Evolutionary conservation across 2,888 invertebrate genomes (phyloP), one percentile per base, ranked within the genome.

Genomic region (Drosophila ustulata): DNA sequence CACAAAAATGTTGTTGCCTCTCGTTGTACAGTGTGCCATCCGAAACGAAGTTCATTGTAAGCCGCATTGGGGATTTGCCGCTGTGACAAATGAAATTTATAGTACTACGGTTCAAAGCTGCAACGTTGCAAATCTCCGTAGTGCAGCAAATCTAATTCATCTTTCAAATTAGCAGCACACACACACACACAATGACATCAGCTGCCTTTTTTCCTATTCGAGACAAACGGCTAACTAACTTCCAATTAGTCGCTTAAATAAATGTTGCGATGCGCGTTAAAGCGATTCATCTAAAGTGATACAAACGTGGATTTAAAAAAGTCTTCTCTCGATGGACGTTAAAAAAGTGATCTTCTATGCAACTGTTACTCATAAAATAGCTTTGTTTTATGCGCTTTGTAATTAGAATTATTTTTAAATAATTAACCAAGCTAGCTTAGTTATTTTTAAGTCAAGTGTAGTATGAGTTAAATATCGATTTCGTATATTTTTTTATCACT

Each of bases 61-160:
- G 81, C 78, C 71, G 53, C 74, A 70, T 82, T 56, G 68, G 78
- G 75, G 71, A 76, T 86, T 86, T 77, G 77, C 66, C 67, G 56
- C 71, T 83, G 73, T 86, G 83, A 84, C 86, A 84, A 84, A 84
- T 86, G 84, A 86, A 84, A 84, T 86, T 84, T 84, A 84, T 84
- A 77, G 83, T 75, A 67, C 77, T 74, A 66, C 75, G 71, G 80
- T 69, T 75, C 80, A 66, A 57, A 83, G 75, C 79, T 79, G 83
- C 83, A 83, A 56, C 75, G 66, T 62, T 70, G 81, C 86, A 79
- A 85, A 79, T 86, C 83, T 85, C 74, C 61, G 70, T 62, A 53
- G 65, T 67, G 66, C 66, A 30, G 71, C 59, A 83, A 79, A 86
- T 84, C 84, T 86, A 84, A 83, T 81, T 83, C 81, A 86, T 84